Conservation (phyloP, 1,140 invertebrate species). For the Megathymus violae region DNA sequence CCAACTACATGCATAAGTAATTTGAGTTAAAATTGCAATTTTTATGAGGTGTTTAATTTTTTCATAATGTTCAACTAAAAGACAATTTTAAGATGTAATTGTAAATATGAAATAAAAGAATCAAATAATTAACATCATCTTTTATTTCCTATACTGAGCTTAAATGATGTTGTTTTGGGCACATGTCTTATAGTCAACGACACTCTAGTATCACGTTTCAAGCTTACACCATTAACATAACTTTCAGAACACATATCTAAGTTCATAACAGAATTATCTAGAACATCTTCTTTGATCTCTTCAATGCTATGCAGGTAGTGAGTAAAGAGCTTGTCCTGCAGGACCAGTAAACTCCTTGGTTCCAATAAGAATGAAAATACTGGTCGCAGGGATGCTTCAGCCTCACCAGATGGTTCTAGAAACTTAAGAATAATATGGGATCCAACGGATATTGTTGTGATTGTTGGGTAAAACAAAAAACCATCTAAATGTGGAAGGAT, state of each 20-base stretch:
- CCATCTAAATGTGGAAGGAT: constrained; percentile 98
- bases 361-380: constrained; percentile 91
- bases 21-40: neutral
- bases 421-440: constrained; percentile 96
- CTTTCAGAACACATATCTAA: constrained; percentile 84
- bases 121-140: constrained; percentile 67
- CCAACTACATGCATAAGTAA: neutral
- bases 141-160: constrained; percentile 89
- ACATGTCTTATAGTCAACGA: constrained; percentile 98
- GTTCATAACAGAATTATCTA: constrained; percentile 89
- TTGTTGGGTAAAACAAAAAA: constrained; percentile 95
- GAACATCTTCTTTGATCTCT: constrained; percentile 88
- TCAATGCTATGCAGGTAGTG: constrained; percentile 95
- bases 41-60: too few species aligned
- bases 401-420: constrained; percentile 83
- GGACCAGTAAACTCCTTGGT: constrained; percentile 93
- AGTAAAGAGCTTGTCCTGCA: constrained; percentile 93
- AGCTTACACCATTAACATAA: constrained; percentile 83
- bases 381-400: constrained; percentile 48
- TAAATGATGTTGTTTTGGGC: constrained; percentile 88
- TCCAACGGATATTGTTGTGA: constrained; percentile 96
- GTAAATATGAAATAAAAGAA: constrained; percentile 16
- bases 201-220: constrained; percentile 89
- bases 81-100: constrained; percentile 8
- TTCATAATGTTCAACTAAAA: too few species aligned